phyloP scores from a whole-genome alignment of 2,113 vertebrate species.

The Tachuris rubrigastra region DNA sequence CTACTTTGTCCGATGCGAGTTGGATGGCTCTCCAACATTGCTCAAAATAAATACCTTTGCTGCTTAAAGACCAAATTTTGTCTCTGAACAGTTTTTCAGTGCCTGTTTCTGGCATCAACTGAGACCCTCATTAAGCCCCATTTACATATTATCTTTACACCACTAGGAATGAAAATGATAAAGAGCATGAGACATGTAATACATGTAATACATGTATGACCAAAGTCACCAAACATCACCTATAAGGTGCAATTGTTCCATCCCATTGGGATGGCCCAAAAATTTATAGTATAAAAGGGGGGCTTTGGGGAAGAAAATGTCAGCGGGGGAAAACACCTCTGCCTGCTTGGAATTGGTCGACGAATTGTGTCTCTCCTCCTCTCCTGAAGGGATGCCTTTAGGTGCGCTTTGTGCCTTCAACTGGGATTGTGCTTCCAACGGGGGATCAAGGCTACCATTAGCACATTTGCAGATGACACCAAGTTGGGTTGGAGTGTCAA shows the following conservation, averaged over 20 bases:
- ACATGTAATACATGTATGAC: background rate
- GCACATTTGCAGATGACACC: background rate
- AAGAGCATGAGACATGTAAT: background rate
- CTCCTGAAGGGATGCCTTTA: background rate
- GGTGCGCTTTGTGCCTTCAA: background rate
- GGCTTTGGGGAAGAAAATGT: background rate
- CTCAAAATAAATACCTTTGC: no score
- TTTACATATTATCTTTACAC: background rate
- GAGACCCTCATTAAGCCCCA: background rate
- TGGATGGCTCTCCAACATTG: no score
- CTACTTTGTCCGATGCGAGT: no score
- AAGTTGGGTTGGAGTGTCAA: background rate
- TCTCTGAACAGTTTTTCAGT: no score
- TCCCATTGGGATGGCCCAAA: background rate
- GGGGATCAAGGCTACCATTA: background rate
- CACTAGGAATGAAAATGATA: background rate
- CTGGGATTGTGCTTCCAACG: background rate
- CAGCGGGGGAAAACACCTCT: background rate
- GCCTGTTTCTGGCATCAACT: no score
- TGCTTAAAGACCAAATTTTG: no score
- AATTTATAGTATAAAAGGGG: background rate
- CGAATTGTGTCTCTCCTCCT: background rate
- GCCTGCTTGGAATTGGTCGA: no score
- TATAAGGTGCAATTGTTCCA: background rate
- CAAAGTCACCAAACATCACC: background rate